phyloP scores from a whole-genome alignment of 1,140 invertebrate genomes.

The Metaphire vulgaris region DNA sequence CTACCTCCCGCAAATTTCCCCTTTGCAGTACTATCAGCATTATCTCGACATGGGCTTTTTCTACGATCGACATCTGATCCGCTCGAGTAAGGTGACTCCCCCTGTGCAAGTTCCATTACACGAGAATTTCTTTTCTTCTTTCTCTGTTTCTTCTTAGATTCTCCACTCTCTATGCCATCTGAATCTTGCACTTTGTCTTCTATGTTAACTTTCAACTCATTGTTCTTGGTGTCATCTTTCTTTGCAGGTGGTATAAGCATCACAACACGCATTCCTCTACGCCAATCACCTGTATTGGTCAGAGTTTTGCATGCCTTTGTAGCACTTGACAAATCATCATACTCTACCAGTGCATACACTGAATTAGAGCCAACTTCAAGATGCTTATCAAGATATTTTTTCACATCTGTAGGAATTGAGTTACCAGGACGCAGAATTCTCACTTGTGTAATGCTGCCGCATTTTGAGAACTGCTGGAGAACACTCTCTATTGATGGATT shows the following conservation, averaged over 20 bases:
- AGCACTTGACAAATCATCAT: neutral
- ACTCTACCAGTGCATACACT: constrained; percentile 16
- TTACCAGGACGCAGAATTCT: constrained; percentile 31
- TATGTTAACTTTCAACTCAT: neutral
- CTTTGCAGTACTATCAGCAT: neutral
- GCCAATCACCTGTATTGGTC: constrained; percentile 18
- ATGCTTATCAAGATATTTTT: constrained; percentile 29
- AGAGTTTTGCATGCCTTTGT: neutral
- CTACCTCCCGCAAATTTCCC: constrained; percentile 18
- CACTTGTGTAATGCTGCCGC: constrained; percentile 31
- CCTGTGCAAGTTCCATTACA: neutral
- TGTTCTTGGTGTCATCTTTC: constrained; percentile 10
- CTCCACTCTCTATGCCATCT: neutral
- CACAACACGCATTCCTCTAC: constrained; percentile 6
- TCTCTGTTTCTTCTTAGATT: neutral
- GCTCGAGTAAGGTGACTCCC: constrained; percentile 30
- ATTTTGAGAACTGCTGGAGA: constrained; percentile 31
- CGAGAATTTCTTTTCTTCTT: neutral
- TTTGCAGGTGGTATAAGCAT: neutral
- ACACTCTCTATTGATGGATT: constrained; percentile 29
- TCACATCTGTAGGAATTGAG: constrained; percentile 26
- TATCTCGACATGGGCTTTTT: neutral
- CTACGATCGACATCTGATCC: constrained; percentile 41
- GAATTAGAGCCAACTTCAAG: constrained; percentile 6
- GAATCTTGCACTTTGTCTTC: neutral